These are phyloP conservation scores for Thera britannica DNA, from an alignment of 2,888 invertebrate genomes.

Conservation along the genomic window DNA sequence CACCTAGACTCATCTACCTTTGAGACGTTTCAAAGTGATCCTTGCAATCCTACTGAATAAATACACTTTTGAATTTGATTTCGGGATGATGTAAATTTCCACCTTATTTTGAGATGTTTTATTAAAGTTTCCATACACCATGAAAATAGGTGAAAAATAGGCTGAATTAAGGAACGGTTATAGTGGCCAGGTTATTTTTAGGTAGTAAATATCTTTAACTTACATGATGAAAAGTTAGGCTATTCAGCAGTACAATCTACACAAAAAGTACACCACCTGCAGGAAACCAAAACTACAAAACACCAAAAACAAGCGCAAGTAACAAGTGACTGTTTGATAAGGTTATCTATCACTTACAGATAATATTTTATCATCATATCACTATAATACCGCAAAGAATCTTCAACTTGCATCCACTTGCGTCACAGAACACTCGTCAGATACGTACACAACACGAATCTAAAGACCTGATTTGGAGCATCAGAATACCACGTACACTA, in stretches of 20 bases:
- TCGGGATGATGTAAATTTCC: no score
- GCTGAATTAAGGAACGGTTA: background rate
- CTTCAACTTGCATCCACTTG: conserved; percentile 64
- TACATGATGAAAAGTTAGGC: conserved; percentile 26
- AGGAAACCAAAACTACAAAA: conserved; percentile 18
- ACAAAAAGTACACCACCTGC: conserved; percentile 25
- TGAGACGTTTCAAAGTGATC: no score
- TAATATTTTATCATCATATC: conserved; percentile 74
- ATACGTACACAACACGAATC: conserved; percentile 50
- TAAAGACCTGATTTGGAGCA: conserved; percentile 58
- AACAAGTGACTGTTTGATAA: conserved; percentile 48
- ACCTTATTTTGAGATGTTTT: no score
- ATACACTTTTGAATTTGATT: no score
- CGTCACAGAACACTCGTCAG: conserved; percentile 72
- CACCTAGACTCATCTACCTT: no score
- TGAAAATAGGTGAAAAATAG: background rate
- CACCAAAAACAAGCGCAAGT: conserved; percentile 24
- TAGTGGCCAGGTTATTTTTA: background rate
- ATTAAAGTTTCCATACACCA: no score
- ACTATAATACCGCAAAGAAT: conserved; percentile 67
- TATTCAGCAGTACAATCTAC: conserved; percentile 17
- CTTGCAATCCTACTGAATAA: no score
- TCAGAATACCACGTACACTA: conserved; percentile 54
- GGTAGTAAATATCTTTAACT: conserved; percentile 2
- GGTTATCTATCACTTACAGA: conserved; percentile 67